Evolutionary conservation across 2,113 vertebrate genomes (phyloP), one percentile per base, ranked within the genome.

Genomic region (Pao palembangensis): DNA sequence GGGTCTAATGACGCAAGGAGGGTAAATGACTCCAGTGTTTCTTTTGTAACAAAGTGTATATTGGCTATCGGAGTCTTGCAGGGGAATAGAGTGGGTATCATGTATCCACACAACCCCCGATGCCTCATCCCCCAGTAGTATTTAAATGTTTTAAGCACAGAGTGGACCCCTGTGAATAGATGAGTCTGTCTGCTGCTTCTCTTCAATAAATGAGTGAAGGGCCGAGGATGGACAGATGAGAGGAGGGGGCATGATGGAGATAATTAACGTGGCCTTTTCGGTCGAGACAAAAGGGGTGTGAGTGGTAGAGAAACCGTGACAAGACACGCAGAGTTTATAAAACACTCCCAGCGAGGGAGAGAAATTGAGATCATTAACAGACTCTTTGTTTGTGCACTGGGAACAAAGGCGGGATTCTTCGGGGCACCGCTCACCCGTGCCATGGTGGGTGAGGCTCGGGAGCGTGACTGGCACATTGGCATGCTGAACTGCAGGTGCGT

Each of bases 391-490:
- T 81, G 64, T 53, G 58, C 31, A 56, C 61, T 58, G 51, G 41
- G 49, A 67, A 90, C 87, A 89, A 87, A 85, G 82, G 66, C 34
- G n/a, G 77, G 76, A 75, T 85, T 90, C 72, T 85, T 80, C 61
- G 49, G 66, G 63, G 50, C 38, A 5, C 84, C 57, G 75, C 73
- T 68, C 64, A 55, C 21, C 58, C 50, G 31, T 58, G 65, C 76
- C 73, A 46, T 80, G 71, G 79, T 87, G 80, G 83, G 63, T 64
- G 65, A 76, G 73, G 56, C 70, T 58, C n/a, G 25, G 8, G 52
- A 20, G 15, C 62, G 19, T 58, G 81, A 79, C 0, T 75, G 79
- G 71, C 75, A 79, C 57, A 38, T 19, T 78, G 82, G 80, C 69
- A 46, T 17, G 55, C 61, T 61, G 64, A 62, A 54, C 50, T 48